Evolutionary conservation across 2,113 vertebrate genomes (phyloP), one percentile per base, ranked within the genome.

Genomic region (Dromas ardeola): DNA sequence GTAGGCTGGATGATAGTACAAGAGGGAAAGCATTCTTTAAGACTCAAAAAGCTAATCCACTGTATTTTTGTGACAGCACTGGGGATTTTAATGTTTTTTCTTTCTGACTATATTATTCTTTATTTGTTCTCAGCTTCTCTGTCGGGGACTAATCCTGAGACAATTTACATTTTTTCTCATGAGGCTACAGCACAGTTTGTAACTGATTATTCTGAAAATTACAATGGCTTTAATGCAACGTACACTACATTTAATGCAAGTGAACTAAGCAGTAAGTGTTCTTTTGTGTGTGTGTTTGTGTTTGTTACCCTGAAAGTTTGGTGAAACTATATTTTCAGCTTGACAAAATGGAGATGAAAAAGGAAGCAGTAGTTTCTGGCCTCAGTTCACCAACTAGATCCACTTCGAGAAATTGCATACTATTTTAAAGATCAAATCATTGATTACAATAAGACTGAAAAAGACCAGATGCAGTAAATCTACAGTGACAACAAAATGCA

Each of bases 131-230:
- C 96, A 99, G 99, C 98, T 95, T 97, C 97, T 50, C 69, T 99
- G 50, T 98, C 98, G 55, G 99, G 99, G 79, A 96, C 74, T 45
- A 58, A 88, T 85, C 94, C 97, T 71, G 98, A 97, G 40, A 98
- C 92, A 7, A 83, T 99, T 76, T 97, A 98, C 97, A 98, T 99
- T 62, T 98, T 99, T 94, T 98, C 98, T 45, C 96, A 99, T 95
- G 96, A 98, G 93, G 99, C 98, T 62, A 99, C 99, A 8, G 98
- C 95, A 20, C 97, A 98, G 53, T 99, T 99, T 96, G 13, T 26
- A 11, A 97, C 98, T 0, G 91, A 98, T 90, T 97, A 98, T n/a
- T 25, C 93, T 71, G 97, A 96, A 93, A 98, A 94, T 69, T 92
- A 97, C 34, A 95, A 59, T 23, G 99, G 99, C 4, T 99, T 99